Percentiles rank a stretch among this genome's conserved stretches.
These are phyloP conservation scores for Neodiprion pinetum DNA, from an alignment of 1,140 invertebrate genomes.

Conservation along the genomic window DNA sequence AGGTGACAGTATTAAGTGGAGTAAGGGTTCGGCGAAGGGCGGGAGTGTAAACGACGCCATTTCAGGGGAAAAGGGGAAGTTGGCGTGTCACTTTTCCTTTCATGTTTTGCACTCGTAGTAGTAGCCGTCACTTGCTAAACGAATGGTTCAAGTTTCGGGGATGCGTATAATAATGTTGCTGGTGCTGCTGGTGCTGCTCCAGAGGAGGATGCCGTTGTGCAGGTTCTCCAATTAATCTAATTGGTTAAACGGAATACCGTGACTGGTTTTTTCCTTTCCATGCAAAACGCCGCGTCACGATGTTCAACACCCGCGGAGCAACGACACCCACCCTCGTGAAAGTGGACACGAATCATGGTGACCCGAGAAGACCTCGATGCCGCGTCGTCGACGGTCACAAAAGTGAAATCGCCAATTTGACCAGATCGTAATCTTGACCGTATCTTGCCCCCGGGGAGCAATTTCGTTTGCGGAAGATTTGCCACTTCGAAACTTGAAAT, in stretches of 20 bases:
- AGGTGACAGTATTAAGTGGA: background rate
- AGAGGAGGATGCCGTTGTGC: background rate
- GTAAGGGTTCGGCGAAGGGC: background rate
- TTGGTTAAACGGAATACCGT: background rate
- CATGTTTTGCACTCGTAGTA: background rate
- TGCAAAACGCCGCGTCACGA: too few species aligned
- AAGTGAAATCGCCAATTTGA: slow-evolving; percentile 5
- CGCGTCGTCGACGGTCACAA: background rate
- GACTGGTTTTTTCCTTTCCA: too few species aligned
- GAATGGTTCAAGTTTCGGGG: background rate
- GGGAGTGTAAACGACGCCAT: background rate
- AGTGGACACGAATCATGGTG: background rate
- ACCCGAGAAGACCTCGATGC: background rate
- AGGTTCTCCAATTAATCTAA: background rate
- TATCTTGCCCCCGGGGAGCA: background rate
- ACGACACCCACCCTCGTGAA: background rate
- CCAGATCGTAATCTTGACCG: background rate
- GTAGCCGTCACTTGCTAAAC: background rate
- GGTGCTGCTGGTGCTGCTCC: background rate
- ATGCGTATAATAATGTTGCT: background rate
- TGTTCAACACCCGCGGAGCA: background rate
- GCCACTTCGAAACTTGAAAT: background rate
- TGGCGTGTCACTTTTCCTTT: background rate
- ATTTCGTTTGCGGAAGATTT: background rate
- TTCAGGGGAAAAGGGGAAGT: background rate